Evolutionary conservation across 1,140 invertebrate species (phyloP).

Genomic region (Chionoecetes opilio): DNA sequence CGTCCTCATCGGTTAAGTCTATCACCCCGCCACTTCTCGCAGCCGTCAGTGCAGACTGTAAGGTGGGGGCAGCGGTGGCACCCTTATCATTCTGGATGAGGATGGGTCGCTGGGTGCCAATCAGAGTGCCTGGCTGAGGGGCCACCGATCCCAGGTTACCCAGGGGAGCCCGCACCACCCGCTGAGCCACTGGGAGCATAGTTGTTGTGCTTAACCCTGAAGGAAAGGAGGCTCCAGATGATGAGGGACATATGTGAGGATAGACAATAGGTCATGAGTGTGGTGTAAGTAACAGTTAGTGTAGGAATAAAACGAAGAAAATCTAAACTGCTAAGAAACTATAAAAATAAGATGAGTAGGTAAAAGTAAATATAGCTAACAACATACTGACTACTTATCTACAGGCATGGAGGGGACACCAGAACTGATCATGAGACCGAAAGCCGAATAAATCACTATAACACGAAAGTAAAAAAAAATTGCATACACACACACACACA

Average conservation of each 20-base stretch:
- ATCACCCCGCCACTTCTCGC: constrained; percentile 74
- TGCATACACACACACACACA: not conserved
- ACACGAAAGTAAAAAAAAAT: too few species aligned
- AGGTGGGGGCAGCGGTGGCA: constrained; percentile 17
- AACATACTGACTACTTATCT: not conserved
- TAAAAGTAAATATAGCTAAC: not conserved
- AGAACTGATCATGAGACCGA: not conserved
- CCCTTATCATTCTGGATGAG: constrained; percentile 59
- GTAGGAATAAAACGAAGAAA: not conserved
- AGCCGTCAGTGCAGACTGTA: constrained; percentile 55
- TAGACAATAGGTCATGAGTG: not conserved
- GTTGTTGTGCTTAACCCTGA: constrained; percentile 47
- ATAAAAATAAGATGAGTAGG: not conserved
- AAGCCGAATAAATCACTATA: not conserved
- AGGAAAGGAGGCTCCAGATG: constrained; percentile 5
- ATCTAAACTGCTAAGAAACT: not conserved
- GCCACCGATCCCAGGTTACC: constrained; percentile 11
- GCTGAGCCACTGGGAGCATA: constrained; percentile 53
- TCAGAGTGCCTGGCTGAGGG: not conserved
- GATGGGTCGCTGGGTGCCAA: constrained; percentile 46
- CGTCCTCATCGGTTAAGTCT: constrained; percentile 79
- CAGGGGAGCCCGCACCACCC: constrained; percentile 56
- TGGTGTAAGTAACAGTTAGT: not conserved
- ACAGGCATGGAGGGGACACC: not conserved
- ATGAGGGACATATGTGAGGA: too few species aligned